A percentile compares a stretch with the other conserved stretches of the same genome.
These are phyloP conservation scores for Oncopodura yosiiana DNA, from an alignment of 1,140 invertebrate species.

Conservation along the genomic window DNA sequence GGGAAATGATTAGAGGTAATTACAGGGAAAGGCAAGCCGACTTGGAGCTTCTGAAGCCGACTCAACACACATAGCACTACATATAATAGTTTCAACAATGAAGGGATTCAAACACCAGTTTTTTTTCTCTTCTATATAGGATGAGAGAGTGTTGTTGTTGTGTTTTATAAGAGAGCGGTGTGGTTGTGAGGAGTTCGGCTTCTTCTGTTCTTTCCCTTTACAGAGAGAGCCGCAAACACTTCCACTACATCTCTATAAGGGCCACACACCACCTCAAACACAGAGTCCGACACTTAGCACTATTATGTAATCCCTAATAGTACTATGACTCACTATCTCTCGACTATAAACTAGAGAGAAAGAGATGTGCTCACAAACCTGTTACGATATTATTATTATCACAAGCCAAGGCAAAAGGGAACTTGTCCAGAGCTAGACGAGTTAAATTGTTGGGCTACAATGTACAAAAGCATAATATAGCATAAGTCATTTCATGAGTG, in stretches of 20 bases:
- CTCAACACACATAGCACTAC: conserved; percentile 35
- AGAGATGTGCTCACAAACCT: no score
- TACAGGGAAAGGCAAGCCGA: conserved; percentile 37
- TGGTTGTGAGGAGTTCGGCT: not conserved
- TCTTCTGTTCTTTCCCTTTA: not conserved
- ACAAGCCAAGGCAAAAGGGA: no score
- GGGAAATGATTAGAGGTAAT: conserved; percentile 37
- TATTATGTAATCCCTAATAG: conserved; percentile 1
- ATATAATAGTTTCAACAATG: no score
- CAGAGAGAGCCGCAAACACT: not conserved
- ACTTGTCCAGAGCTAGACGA: no score
- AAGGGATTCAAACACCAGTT: conserved; percentile 30
- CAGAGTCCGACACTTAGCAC: not conserved
- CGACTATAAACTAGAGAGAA: no score
- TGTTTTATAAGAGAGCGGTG: not conserved
- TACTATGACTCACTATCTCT: no score
- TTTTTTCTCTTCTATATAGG: conserved; percentile 17
- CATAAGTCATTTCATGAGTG: no score
- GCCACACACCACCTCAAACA: conserved; percentile 29
- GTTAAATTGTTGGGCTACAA: no score
- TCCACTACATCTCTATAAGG: conserved; percentile 34
- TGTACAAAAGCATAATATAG: no score
- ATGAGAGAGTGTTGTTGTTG: not conserved
- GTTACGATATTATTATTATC: no score
- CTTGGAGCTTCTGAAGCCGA: conserved; percentile 36